These are phyloP conservation scores for Alectura lathami DNA, from an alignment of 2,113 vertebrate genomes.

Conservation along the genomic window DNA sequence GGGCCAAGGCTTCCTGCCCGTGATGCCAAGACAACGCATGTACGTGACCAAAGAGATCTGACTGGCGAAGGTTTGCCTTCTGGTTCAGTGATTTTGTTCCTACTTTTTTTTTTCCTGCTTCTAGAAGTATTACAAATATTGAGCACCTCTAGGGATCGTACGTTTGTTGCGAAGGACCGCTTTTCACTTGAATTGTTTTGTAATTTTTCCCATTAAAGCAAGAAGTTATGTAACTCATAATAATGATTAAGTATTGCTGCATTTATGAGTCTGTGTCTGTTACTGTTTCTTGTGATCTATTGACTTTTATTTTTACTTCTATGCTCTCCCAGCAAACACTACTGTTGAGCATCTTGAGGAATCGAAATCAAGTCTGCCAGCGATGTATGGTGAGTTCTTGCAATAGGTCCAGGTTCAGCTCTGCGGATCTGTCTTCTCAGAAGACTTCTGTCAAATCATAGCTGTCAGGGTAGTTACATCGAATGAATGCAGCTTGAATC, in stretches of 20 bases:
- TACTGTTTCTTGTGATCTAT: not conserved
- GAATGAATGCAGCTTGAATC: not conserved
- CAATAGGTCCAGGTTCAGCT: not conserved
- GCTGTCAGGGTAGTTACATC: not conserved
- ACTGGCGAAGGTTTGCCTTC: not conserved
- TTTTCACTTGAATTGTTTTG: not conserved
- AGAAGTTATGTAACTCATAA: not conserved
- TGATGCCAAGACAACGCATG: no score
- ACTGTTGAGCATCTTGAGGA: constrained; percentile 71
- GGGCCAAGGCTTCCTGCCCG: not conserved
- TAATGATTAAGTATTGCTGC: not conserved
- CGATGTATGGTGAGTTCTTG: constrained; percentile 78
- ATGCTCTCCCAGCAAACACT: constrained; percentile 71
- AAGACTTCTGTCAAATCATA: not conserved
- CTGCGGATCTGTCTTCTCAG: not conserved
- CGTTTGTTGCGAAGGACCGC: not conserved
- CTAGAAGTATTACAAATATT: not conserved
- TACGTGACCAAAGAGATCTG: not conserved
- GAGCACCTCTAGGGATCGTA: not conserved
- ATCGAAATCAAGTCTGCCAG: constrained; percentile 63
- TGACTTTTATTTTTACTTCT: not conserved
- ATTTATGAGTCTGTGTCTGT: not conserved
- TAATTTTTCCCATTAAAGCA: not conserved
- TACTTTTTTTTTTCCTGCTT: not conserved
- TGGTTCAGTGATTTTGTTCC: not conserved